Conservation (phyloP, 1,140 invertebrate genomes). For the Drosophila rhopaloa region DNA sequence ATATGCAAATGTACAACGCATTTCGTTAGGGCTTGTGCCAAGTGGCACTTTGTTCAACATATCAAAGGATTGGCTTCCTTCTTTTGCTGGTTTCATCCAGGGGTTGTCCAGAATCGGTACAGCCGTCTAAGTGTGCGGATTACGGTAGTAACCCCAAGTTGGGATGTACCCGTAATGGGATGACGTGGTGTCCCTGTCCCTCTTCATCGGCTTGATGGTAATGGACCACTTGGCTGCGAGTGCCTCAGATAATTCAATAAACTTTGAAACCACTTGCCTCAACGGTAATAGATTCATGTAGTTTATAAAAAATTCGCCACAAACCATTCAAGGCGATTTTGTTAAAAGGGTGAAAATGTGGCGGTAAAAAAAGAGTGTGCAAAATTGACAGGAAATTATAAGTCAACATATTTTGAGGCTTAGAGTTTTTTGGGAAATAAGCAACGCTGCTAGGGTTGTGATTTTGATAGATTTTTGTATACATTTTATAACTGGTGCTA, state of each 20-base stretch:
- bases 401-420: background rate
- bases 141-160: constrained; percentile 35
- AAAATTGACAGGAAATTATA: background rate
- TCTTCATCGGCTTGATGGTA: constrained; percentile 4
- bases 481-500: background rate
- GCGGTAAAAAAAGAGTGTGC: background rate
- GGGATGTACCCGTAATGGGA: constrained; percentile 22
- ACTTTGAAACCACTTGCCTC: constrained; percentile 23
- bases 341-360: background rate
- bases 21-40: constrained; percentile 71
- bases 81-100: constrained; percentile 6
- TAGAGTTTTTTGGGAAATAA: background rate
- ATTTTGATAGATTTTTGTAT: background rate
- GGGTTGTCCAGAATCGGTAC: constrained; percentile 30
- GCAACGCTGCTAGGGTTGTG: too few relatives aligned
- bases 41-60: constrained; percentile 78
- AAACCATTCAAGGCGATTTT: constrained; percentile 4
- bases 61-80: constrained; percentile 67
- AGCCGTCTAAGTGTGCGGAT: constrained; percentile 37
- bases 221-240: constrained; percentile 29
- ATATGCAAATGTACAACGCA: constrained; percentile 72
- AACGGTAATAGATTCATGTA: constrained; percentile 30
- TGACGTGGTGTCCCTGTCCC: constrained; percentile 12
- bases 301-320: constrained; percentile 23
- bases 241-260: constrained; percentile 35